Evolutionary conservation across 2,888 invertebrate species (phyloP).

Genomic region (Caenorhabditis virilis): DNA sequence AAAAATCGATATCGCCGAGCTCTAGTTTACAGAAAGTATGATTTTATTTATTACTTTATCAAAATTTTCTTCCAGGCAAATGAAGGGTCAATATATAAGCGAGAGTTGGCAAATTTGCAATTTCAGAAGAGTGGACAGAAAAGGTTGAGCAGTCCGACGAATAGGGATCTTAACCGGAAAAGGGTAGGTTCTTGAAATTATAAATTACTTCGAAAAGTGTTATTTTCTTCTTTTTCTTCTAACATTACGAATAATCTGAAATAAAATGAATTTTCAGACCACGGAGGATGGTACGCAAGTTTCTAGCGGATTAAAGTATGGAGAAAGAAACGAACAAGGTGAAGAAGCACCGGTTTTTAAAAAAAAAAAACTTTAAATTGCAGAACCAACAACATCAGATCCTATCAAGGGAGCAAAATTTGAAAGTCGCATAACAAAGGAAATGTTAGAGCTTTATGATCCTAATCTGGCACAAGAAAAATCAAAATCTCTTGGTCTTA

Average conservation of each 20-base stretch:
- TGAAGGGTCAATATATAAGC: slow-evolving; percentile 5
- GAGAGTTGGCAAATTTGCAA: slow-evolving; percentile 4
- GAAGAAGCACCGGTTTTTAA: not conserved
- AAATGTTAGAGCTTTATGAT: slow-evolving; percentile 23
- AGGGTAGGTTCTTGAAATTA: not conserved
- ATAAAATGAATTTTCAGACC: too few relatives aligned
- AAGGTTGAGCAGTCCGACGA: not conserved
- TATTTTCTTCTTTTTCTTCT: too few relatives aligned
- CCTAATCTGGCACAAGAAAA: slow-evolving; percentile 7
- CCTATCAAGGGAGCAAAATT: not conserved
- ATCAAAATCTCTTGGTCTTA: slow-evolving; percentile 9
- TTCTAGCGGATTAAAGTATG: too few relatives aligned
- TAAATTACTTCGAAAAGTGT: not conserved
- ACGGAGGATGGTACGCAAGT: too few relatives aligned
- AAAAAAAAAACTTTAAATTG: not conserved
- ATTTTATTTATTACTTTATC: slow-evolving; percentile 1
- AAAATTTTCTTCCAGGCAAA: not conserved
- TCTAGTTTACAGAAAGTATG: not conserved
- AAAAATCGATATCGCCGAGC: not conserved
- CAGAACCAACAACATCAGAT: slow-evolving; percentile 2
- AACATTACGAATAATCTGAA: too few relatives aligned
- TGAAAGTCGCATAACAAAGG: not conserved
- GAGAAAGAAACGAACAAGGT: not conserved
- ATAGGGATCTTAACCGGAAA: not conserved
- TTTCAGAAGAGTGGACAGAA: not conserved